Evolutionary conservation across 2,797 vertebrate species (phyloP), one percentile per base, ranked within the genome.

Genomic region (Poecilia picta): DNA sequence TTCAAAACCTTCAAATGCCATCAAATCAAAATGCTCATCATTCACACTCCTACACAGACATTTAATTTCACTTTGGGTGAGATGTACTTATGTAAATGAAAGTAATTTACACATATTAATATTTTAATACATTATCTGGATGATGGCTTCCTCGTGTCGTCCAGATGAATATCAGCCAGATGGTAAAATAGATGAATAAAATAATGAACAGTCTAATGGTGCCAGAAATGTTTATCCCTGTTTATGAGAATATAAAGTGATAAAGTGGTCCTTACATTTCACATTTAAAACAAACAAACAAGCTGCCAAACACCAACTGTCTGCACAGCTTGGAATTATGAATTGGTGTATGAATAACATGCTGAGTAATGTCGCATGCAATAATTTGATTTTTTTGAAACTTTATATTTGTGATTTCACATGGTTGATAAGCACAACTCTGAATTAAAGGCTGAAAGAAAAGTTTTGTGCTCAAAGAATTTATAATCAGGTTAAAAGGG

Each of bases 1-100:
- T 80, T 83, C 47, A 76, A 77, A 53, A 62, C 77, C 74, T 80
- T 88, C 28, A 82, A 80, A 90, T 84, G 47, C 59, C 39, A 53
- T 80, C 72, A 64, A 81, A 87, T 90, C 78, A 79, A 81, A 78
- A 85, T 84, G 81, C 85, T 73, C 68, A 78, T 81, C 81, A 78
- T 89, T 90, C 74, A 72, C 79, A 83, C 81, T 75, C 75, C 80
- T 78, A 83, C 74, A 79, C 82, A 82, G 81, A 83, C 82, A 77
- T 82, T 78, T 73, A 28, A 81, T 89, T 87, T 89, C 72, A 82
- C 78, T 90, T 75, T 83, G 70, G 68, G 75, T 75, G 78, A 88
- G 75, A 92, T 89, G 86, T 88, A 81, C 87, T 85, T 77, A 87
- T 87, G 86, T 76, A 85, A 90, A 92, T 92, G 74, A 74, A 78